Conservation (phyloP, 2,797 vertebrate species). For the Cetoscarus ocellatus region DNA sequence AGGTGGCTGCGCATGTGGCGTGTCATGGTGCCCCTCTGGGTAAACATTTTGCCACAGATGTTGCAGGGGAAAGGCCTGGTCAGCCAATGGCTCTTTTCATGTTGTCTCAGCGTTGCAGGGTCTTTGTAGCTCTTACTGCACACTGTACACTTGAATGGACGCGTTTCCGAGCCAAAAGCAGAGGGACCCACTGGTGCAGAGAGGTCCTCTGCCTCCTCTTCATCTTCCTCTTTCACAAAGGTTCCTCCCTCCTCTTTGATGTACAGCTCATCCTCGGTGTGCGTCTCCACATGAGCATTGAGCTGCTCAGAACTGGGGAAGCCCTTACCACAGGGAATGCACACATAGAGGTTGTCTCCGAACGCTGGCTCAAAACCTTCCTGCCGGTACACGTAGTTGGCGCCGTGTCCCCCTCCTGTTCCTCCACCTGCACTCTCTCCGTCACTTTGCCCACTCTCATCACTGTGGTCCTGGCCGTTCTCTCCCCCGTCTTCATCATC, state of each 20-base stretch:
- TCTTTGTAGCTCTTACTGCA: slow-evolving; percentile 99
- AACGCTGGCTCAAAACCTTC: slow-evolving; percentile 95
- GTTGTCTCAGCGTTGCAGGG: slow-evolving; percentile 95
- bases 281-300: slow-evolving; percentile 95
- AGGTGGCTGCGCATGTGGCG: slow-evolving; percentile 99
- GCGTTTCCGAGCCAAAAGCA: slow-evolving; percentile 84
- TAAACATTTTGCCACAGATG: slow-evolving; percentile 99
- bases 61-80: slow-evolving; percentile 98
- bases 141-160: slow-evolving; percentile 95
- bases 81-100: slow-evolving; percentile 99
- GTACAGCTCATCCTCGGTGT: slow-evolving; percentile 96
- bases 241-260: slow-evolving; percentile 92
- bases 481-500: slow-evolving; percentile 89
- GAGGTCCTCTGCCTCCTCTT: slow-evolving; percentile 91
- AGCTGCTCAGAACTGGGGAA: slow-evolving; percentile 98
- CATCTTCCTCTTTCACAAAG: slow-evolving; percentile 87
- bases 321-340: slow-evolving; percentile 98
- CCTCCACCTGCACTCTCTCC: slow-evolving; percentile 84
- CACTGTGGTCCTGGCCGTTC: slow-evolving; percentile 93
- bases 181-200: slow-evolving; percentile 86
- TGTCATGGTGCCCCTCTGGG: slow-evolving; percentile 98
- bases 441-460: slow-evolving; percentile 92
- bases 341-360: slow-evolving; percentile 98
- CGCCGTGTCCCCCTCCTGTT: slow-evolving; percentile 71
- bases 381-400: slow-evolving; percentile 94